These are phyloP conservation scores for Sciurus carolinensis DNA, from an alignment of 2,797 vertebrate species.

Conservation along the genomic window DNA sequence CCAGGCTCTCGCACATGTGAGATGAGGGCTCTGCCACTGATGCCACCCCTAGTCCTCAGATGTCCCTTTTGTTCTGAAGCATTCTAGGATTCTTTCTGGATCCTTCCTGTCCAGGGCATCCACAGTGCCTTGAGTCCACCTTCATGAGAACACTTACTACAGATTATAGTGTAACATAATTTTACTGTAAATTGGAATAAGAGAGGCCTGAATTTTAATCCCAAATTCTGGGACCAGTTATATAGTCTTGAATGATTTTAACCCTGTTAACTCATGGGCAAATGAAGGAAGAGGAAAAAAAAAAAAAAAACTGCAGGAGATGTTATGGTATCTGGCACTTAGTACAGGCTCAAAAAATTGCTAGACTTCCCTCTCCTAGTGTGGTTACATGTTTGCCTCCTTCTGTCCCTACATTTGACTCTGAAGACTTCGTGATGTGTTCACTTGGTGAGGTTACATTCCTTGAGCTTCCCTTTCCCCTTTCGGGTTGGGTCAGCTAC, in stretches of 20 bases:
- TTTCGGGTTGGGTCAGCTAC: background rate
- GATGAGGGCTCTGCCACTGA: too few species aligned
- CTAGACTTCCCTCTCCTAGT: background rate
- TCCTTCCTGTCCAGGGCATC: background rate
- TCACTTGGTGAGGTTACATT: background rate
- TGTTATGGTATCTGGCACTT: background rate
- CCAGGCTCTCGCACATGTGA: too few species aligned
- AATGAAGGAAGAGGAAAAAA: background rate
- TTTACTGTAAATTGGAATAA: background rate
- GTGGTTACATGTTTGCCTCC: background rate
- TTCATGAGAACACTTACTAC: background rate
- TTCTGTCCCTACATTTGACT: background rate
- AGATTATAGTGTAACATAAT: background rate
- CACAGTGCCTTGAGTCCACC: background rate
- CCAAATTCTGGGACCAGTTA: background rate
- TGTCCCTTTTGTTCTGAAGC: background rate
- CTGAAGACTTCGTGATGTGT: background rate
- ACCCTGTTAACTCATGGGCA: background rate
- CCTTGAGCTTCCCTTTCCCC: background rate
- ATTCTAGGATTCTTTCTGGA: background rate
- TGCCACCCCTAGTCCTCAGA: too few species aligned
- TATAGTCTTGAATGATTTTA: background rate
- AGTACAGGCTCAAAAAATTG: background rate
- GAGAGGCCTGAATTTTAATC: background rate
- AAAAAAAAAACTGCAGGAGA: background rate